Evolutionary conservation across 30 jellyfish, hydroid and myxozoan species (phyloP).

Genomic region (Cassiopea andromeda): DNA sequence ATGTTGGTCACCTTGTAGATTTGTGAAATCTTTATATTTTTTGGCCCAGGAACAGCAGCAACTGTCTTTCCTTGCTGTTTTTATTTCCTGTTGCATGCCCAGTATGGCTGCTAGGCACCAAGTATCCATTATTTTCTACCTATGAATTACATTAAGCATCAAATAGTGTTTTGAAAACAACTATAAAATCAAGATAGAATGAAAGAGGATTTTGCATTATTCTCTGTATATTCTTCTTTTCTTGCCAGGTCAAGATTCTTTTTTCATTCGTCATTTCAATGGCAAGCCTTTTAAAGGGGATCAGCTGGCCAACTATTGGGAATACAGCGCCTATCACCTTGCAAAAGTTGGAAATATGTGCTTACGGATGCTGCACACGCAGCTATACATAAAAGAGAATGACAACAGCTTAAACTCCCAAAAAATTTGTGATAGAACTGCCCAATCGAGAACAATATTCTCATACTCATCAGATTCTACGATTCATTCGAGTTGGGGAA

Average conservation of each 20-base stretch:
- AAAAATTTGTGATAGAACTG: background rate
- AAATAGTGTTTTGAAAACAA: no score
- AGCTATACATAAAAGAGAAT: background rate
- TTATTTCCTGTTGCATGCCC: no score
- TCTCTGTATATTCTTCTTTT: background rate
- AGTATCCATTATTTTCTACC: background rate
- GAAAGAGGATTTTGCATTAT: background rate
- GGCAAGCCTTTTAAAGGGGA: background rate
- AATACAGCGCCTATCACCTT: background rate
- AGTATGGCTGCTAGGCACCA: no score
- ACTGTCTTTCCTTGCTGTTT: no score
- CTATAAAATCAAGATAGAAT: no score
- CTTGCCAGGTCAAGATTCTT: background rate
- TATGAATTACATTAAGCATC: background rate
- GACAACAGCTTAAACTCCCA: background rate
- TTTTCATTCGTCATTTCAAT: conserved; percentile 7
- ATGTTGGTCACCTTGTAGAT: no score
- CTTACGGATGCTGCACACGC: background rate
- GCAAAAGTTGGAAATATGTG: background rate
- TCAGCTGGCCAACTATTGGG: background rate
- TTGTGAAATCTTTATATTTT: no score
- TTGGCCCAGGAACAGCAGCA: no score
- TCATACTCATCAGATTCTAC: background rate
- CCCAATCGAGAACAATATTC: background rate
- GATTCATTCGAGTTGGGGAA: background rate